phyloP scores from a whole-genome alignment of 2,113 vertebrate species.

The Poeciliopsis prolifica region DNA sequence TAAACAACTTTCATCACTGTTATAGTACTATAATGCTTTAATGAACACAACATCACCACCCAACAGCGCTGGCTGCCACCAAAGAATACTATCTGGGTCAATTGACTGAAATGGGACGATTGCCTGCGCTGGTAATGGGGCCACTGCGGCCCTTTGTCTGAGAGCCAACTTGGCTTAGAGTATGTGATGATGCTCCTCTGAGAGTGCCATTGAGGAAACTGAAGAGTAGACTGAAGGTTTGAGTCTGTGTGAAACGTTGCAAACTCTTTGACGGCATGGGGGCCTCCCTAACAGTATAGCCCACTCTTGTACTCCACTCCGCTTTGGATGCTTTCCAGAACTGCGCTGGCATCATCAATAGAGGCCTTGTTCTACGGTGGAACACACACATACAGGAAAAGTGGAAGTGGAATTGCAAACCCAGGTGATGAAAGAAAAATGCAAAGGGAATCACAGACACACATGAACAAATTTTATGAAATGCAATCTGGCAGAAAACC shows the following conservation, averaged over 20 bases:
- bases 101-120: slow-evolving; percentile 27
- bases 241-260: slow-evolving; percentile 56
- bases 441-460: neutral
- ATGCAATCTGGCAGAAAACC: no score
- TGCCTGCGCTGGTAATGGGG: slow-evolving; percentile 36
- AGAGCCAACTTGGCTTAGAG: slow-evolving; percentile 59
- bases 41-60: slow-evolving; percentile 15
- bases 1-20: neutral
- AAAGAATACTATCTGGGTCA: slow-evolving; percentile 56
- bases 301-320: slow-evolving; percentile 32
- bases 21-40: slow-evolving; percentile 1
- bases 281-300: slow-evolving; percentile 37
- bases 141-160: slow-evolving; percentile 32
- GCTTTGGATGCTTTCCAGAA: slow-evolving; percentile 54
- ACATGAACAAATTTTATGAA: neutral
- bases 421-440: neutral
- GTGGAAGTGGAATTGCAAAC: neutral
- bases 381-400: slow-evolving; percentile 3
- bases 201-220: slow-evolving; percentile 49
- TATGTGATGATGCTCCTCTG: slow-evolving; percentile 46
- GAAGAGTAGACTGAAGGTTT: slow-evolving; percentile 62
- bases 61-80: slow-evolving; percentile 11
- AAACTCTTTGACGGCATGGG: slow-evolving; percentile 15
- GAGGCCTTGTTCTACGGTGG: slow-evolving; percentile 56
- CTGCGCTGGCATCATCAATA: slow-evolving; percentile 52